These are phyloP conservation scores for Iphiclides podalirius DNA, from an alignment of 2,888 invertebrate genomes.

Conservation along the genomic window DNA sequence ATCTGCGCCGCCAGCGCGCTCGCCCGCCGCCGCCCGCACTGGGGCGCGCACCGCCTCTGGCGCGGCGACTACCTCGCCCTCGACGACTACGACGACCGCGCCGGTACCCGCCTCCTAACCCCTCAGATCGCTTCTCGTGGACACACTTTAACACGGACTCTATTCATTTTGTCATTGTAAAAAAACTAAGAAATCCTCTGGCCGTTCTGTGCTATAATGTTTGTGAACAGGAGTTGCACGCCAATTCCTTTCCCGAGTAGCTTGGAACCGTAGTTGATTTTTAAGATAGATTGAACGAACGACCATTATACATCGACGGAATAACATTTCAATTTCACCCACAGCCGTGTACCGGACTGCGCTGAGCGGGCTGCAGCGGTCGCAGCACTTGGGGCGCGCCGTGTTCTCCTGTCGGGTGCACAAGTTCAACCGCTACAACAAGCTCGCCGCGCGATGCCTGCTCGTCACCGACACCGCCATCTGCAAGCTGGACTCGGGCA, in stretches of 20 bases:
- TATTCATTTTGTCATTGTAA: too few species aligned
- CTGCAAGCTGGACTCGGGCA: conserved; percentile 92
- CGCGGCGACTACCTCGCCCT: conserved; percentile 65
- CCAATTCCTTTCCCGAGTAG: too few species aligned
- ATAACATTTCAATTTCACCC: neutral
- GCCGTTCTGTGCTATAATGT: too few species aligned
- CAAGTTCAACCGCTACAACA: conserved; percentile 86
- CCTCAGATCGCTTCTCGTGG: too few species aligned
- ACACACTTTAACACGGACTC: too few species aligned
- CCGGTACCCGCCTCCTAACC: conserved; percentile 49
- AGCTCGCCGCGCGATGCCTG: conserved; percentile 92
- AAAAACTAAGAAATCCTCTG: too few species aligned
- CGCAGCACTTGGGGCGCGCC: conserved; percentile 53
- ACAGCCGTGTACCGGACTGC: conserved; percentile 55
- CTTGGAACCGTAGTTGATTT: too few species aligned
- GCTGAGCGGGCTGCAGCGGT: conserved; percentile 48
- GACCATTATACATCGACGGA: too few species aligned
- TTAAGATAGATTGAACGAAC: too few species aligned
- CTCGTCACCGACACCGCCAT: conserved; percentile 91
- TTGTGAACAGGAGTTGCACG: too few species aligned
- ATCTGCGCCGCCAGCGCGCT: conserved; percentile 65
- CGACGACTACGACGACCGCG: conserved; percentile 49
- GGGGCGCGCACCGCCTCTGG: conserved; percentile 64
- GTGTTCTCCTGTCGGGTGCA: conserved; percentile 85
- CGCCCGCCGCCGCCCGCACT: conserved; percentile 45